Percentiles rank a stretch among this genome's conserved stretches.
phyloP scores from a whole-genome alignment of 2,113 vertebrate genomes.

The Catharus minimus region DNA sequence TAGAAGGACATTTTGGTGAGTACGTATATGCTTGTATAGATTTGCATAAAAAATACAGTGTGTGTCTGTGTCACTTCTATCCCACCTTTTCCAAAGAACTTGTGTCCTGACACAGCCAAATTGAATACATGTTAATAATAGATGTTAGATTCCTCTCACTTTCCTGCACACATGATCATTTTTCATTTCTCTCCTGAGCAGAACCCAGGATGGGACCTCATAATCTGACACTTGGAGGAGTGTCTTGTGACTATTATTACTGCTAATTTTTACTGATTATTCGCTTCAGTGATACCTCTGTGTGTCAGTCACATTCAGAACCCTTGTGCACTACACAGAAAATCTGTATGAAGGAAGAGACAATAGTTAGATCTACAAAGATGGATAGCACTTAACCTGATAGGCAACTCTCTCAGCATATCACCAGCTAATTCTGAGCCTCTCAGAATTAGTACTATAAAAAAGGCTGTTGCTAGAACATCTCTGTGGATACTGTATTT shows the following conservation, averaged over 20 bases:
- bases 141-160: background rate
- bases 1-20: background rate
- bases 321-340: background rate
- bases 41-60: background rate
- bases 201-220: background rate
- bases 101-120: background rate
- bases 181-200: fast-evolving
- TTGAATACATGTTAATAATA: background rate
- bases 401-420: background rate
- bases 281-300: background rate
- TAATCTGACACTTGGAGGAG: background rate
- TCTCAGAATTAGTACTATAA: background rate
- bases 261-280: background rate
- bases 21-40: background rate
- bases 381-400: background rate
- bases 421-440: background rate
- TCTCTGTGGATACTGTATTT: background rate
- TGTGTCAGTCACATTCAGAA: background rate
- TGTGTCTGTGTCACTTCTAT: background rate
- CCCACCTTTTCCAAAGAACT: background rate
- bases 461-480: background rate
- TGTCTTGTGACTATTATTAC: background rate
- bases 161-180: background rate
- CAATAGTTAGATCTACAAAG: background rate
- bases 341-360: background rate